Conservation (phyloP, 2,888 invertebrate species). For the Caenorhabditis sp. region DNA sequence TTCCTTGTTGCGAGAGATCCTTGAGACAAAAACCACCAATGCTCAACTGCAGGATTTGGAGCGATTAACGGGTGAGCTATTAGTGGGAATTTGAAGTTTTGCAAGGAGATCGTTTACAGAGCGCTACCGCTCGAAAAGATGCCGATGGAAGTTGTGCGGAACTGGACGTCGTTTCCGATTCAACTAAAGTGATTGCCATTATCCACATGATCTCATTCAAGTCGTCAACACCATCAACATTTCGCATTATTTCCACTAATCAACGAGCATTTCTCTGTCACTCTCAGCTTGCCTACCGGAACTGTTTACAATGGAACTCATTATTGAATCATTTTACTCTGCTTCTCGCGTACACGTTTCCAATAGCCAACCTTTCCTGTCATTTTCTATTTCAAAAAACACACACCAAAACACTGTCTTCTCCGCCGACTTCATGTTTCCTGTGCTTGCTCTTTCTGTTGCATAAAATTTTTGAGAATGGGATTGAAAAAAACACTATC, state of each 20-base stretch:
- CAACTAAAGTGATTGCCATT: slow-evolving; percentile 41
- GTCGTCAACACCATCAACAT: slow-evolving; percentile 10
- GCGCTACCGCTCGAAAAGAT: slow-evolving; percentile 68
- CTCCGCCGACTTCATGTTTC: slow-evolving; percentile 6
- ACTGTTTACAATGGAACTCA: slow-evolving; percentile 16
- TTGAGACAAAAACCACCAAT: slow-evolving; percentile 47
- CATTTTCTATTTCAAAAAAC: background rate
- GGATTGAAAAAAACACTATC: background rate
- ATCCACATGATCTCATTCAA: slow-evolving; percentile 25
- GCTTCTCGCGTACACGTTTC: slow-evolving; percentile 1
- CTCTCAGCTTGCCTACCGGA: slow-evolving; percentile 28
- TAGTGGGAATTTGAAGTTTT: background rate
- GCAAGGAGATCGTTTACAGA: slow-evolving; percentile 33
- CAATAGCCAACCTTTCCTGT: slow-evolving; percentile 19
- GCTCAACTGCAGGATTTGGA: slow-evolving; percentile 57
- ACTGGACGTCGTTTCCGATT: slow-evolving; percentile 73
- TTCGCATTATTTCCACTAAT: background rate
- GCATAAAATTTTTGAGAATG: slow-evolving; percentile 60
- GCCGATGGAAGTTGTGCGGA: slow-evolving; percentile 77
- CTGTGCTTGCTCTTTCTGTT: slow-evolving; percentile 57
- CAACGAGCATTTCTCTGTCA: slow-evolving; percentile 34
- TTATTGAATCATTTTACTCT: slow-evolving; percentile 9
- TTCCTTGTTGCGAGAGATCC: slow-evolving; percentile 57
- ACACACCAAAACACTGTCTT: slow-evolving; percentile 3
- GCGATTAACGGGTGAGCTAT: slow-evolving; percentile 54